phyloP scores from a whole-genome alignment of 2,797 vertebrate species.

The Arnoldichthys spilopterus region DNA sequence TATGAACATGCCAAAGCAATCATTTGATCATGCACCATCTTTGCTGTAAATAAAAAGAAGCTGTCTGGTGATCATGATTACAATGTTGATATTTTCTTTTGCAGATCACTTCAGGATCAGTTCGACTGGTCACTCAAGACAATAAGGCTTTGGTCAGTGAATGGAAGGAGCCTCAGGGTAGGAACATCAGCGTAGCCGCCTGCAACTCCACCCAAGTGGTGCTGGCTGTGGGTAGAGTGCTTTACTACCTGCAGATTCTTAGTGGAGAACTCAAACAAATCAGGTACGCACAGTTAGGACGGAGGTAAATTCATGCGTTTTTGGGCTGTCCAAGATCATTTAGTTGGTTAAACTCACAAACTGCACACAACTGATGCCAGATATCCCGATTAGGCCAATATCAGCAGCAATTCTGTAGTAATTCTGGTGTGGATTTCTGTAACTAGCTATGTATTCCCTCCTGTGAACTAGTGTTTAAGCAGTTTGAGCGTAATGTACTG shows the following conservation, averaged over 20 bases:
- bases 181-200: conserved; percentile 97
- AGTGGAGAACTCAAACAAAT: conserved; percentile 94
- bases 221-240: conserved; percentile 91
- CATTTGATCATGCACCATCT: not conserved
- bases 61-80: conserved; percentile 2
- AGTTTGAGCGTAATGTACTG: no score
- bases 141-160: conserved; percentile 94
- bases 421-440: no score
- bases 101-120: conserved; percentile 96
- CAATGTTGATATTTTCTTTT: not conserved
- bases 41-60: not conserved
- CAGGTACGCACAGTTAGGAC: conserved; percentile 76
- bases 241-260: conserved; percentile 96
- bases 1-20: no score
- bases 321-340: no score
- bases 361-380: no score
- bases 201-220: conserved; percentile 97
- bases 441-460: no score
- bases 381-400: no score
- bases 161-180: conserved; percentile 97
- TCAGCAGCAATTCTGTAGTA: no score
- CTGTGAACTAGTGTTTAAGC: no score
- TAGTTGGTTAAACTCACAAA: no score
- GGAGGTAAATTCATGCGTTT: no score
- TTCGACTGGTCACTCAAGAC: conserved; percentile 94